Evolutionary conservation across 2,888 invertebrate species (phyloP).

Genomic region (Campoplex capitator): DNA sequence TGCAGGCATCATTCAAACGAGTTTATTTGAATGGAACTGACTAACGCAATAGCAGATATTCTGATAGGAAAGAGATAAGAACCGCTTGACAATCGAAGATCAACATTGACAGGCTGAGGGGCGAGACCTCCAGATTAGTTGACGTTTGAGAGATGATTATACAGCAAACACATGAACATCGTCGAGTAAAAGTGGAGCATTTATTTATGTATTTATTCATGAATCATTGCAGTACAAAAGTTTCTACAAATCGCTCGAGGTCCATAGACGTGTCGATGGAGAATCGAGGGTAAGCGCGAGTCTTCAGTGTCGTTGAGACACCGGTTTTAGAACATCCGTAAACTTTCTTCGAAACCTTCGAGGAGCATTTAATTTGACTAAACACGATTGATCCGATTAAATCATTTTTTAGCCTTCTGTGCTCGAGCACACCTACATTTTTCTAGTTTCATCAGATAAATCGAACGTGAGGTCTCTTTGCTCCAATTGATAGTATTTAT

Average conservation of each 20-base stretch:
- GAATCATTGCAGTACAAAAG: background rate
- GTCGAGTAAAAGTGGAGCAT: too few relatives aligned
- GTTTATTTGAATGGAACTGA: background rate
- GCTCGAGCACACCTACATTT: background rate
- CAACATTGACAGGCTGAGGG: background rate
- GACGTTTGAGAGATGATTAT: background rate
- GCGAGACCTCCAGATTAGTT: background rate
- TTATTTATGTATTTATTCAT: background rate
- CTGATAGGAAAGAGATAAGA: background rate
- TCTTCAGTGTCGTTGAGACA: background rate
- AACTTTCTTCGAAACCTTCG: background rate
- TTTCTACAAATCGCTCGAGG: background rate
- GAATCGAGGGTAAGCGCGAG: constrained; percentile 2
- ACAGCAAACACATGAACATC: background rate
- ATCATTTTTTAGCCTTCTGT: background rate
- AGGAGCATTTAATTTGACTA: background rate
- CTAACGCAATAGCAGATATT: background rate
- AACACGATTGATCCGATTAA: background rate
- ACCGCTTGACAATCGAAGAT: background rate
- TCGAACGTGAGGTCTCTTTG: background rate
- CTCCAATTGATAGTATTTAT: background rate
- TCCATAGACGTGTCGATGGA: background rate
- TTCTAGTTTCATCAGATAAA: background rate
- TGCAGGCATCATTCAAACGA: too few relatives aligned
- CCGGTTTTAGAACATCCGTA: background rate